These are phyloP conservation scores for Parambassis ranga DNA, from an alignment of 2,797 vertebrate species.

Conservation along the genomic window DNA sequence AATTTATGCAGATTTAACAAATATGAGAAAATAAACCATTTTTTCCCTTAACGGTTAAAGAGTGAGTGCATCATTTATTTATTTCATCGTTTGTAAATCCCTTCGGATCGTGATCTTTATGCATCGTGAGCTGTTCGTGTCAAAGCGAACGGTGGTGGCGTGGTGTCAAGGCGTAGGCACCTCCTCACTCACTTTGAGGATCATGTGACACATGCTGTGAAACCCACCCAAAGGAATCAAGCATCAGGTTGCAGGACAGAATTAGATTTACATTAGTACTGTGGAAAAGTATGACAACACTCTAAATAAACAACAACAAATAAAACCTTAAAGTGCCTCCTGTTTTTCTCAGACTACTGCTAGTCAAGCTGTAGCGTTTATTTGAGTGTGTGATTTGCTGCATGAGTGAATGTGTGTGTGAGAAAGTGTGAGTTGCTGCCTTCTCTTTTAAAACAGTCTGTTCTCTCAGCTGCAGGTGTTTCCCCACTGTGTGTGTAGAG, in stretches of 20 bases:
- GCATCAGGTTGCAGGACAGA: constrained; percentile 13
- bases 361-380: constrained; percentile 27
- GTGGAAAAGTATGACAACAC: constrained; percentile 29
- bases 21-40: neutral
- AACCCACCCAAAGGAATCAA: constrained; percentile 4
- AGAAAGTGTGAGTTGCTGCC: constrained; percentile 20
- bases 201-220: constrained; percentile 4
- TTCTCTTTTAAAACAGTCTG: constrained; percentile 55
- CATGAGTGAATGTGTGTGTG: constrained; percentile 4
- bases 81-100: neutral
- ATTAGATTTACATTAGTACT: constrained; percentile 24
- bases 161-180: neutral
- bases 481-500: constrained; percentile 11
- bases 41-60: neutral
- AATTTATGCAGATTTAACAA: constrained; percentile 15
- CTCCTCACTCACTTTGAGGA: constrained; percentile 26
- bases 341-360: constrained; percentile 43
- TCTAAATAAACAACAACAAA: constrained; percentile 41
- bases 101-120: neutral
- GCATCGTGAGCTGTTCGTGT: constrained; percentile 9
- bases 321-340: constrained; percentile 55
- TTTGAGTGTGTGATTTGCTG: neutral
- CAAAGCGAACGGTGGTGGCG: constrained; percentile 13
- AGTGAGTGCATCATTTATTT: neutral
- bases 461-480: constrained; percentile 30